Percentiles rank a stretch among this genome's conserved stretches.
These are phyloP conservation scores for Drosophila watanabei DNA, from an alignment of 1,140 invertebrate species.

Conservation along the genomic window DNA sequence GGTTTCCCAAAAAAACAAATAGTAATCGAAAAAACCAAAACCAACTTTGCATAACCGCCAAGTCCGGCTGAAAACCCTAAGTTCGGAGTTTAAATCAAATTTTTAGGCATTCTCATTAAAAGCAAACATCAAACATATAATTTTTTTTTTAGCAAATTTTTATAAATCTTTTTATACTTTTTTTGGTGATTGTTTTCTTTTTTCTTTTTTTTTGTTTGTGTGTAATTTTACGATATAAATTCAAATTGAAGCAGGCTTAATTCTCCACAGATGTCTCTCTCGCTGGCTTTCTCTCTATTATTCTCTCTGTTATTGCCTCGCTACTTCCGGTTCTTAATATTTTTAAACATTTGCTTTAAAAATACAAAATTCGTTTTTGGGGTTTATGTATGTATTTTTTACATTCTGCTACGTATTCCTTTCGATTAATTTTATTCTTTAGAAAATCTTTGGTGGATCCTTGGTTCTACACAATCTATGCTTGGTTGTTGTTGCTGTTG, in stretches of 20 bases:
- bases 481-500: conserved; percentile 65
- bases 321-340: conserved; percentile 65
- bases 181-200: conserved; percentile 61
- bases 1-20: conserved; percentile 54
- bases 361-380: conserved; percentile 67
- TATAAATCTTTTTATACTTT: conserved; percentile 75
- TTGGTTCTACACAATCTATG: conserved; percentile 50
- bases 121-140: conserved; percentile 81
- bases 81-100: conserved; percentile 45
- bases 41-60: conserved; percentile 34
- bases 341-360: conserved; percentile 78
- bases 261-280: conserved; percentile 59
- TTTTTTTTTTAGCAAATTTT: conserved; percentile 61
- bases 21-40: conserved; percentile 20
- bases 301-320: conserved; percentile 36
- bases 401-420: conserved; percentile 37
- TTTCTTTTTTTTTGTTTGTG: conserved; percentile 39
- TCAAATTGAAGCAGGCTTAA: conserved; percentile 59
- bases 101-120: conserved; percentile 57
- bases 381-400: conserved; percentile 9
- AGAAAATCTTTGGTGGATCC: conserved; percentile 24
- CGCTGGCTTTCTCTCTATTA: conserved; percentile 20
- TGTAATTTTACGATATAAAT: conserved; percentile 70
- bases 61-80: conserved; percentile 19
- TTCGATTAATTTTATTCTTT: conserved; percentile 54